phyloP scores from a whole-genome alignment of 1,140 invertebrate species.

The Bombus consobrinus region DNA sequence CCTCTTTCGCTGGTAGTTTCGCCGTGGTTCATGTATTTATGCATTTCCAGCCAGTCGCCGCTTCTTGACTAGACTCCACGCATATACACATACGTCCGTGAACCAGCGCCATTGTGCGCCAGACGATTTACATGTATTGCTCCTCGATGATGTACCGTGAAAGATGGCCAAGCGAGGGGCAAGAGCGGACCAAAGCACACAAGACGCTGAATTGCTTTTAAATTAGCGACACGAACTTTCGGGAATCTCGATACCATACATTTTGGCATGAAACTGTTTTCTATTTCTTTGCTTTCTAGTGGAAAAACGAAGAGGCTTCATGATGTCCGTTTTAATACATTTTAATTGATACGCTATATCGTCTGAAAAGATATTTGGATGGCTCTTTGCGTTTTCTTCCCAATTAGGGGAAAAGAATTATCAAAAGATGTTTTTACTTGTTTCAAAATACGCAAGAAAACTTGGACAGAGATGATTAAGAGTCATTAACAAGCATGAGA shows the following conservation, averaged over 20 bases:
- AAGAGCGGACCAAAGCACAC: not conserved
- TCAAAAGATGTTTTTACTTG: too few species aligned
- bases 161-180: slow-evolving; percentile 35
- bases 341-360: too few species aligned
- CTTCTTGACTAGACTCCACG: slow-evolving; percentile 67
- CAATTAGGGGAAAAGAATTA: too few species aligned
- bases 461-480: too few species aligned
- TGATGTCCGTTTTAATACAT: not conserved
- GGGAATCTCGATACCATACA: not conserved
- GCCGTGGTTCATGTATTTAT: slow-evolving; percentile 81
- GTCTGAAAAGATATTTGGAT: too few species aligned
- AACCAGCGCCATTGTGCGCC: slow-evolving; percentile 18
- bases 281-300: not conserved
- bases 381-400: too few species aligned
- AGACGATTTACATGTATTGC: slow-evolving; percentile 55
- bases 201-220: slow-evolving; percentile 39
- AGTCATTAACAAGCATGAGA: too few species aligned
- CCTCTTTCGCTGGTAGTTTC: slow-evolving; percentile 70
- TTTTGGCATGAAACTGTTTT: not conserved
- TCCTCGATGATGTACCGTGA: slow-evolving; percentile 40
- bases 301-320: not conserved
- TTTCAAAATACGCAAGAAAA: too few species aligned
- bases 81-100: not conserved
- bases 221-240: slow-evolving; percentile 35
- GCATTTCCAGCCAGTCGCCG: slow-evolving; percentile 75